phyloP scores from a whole-genome alignment of 2,113 vertebrate species.

The Microcebus murinus region DNA sequence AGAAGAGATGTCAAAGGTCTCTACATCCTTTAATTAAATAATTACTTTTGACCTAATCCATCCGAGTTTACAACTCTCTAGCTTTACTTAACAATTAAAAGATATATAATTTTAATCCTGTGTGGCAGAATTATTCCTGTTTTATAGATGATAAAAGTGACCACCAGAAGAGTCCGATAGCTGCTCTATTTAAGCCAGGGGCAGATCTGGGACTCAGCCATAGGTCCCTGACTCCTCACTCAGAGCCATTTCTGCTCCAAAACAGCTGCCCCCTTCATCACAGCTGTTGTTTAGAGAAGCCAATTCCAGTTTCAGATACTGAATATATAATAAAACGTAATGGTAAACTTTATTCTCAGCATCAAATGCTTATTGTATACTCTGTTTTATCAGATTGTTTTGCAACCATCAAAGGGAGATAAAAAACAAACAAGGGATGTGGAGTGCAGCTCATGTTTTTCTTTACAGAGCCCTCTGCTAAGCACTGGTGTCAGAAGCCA shows the following conservation, averaged over 20 bases:
- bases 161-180: not conserved
- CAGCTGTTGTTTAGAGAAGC: conserved; percentile 45
- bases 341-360: conserved; percentile 19
- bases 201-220: not conserved
- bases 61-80: not conserved
- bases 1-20: not conserved
- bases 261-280: not conserved
- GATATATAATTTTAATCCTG: not conserved
- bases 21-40: not conserved
- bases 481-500: not conserved
- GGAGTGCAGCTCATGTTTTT: not conserved
- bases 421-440: not conserved
- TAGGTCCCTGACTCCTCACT: not conserved
- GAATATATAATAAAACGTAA: conserved; percentile 40
- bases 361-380: not conserved
- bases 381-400: conserved; percentile 47
- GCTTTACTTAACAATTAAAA: not conserved
- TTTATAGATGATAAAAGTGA: not conserved
- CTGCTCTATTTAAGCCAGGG: not conserved
- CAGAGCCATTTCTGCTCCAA: not conserved
- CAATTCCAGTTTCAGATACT: conserved; percentile 34
- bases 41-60: not conserved
- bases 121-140: not conserved
- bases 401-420: not conserved
- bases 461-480: not conserved